Conservation (phyloP, 92 coral and sea anemone species). For the Epizoanthus stellaris region DNA sequence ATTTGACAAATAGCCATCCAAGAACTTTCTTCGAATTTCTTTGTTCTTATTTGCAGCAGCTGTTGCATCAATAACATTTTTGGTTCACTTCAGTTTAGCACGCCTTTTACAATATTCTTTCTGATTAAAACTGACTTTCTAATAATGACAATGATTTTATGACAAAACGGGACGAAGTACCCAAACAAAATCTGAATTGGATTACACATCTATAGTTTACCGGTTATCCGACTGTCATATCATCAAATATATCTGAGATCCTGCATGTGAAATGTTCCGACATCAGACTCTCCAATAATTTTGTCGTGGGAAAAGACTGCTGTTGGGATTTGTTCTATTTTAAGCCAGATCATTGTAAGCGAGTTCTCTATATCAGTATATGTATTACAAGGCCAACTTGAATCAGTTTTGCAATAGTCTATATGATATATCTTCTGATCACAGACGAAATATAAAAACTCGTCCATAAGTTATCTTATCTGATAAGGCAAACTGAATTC, state of each 20-base stretch:
- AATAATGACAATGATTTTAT: background rate
- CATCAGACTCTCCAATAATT: background rate
- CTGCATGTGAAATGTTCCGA: background rate
- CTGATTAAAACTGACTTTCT: conserved; percentile 9
- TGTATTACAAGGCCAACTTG: too few relatives aligned
- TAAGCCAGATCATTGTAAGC: too few relatives aligned
- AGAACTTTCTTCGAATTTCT: too few relatives aligned
- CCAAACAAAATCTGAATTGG: background rate
- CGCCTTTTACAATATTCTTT: background rate
- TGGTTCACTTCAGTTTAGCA: background rate
- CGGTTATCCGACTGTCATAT: background rate
- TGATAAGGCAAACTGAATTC: too few relatives aligned
- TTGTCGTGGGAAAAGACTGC: conserved; percentile 3
- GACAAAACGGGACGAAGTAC: background rate
- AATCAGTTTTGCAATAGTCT: too few relatives aligned
- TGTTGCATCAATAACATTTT: too few relatives aligned
- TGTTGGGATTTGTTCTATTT: background rate
- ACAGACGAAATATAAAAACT: too few relatives aligned
- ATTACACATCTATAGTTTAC: background rate
- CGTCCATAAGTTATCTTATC: too few relatives aligned
- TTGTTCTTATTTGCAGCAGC: too few relatives aligned
- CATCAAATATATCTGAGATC: background rate
- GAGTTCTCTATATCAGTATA: too few relatives aligned
- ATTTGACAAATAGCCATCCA: too few relatives aligned
- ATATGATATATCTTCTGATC: too few relatives aligned